Evolutionary conservation across 2,888 invertebrate genomes (phyloP).

Genomic region (Euzetes globulus): DNA sequence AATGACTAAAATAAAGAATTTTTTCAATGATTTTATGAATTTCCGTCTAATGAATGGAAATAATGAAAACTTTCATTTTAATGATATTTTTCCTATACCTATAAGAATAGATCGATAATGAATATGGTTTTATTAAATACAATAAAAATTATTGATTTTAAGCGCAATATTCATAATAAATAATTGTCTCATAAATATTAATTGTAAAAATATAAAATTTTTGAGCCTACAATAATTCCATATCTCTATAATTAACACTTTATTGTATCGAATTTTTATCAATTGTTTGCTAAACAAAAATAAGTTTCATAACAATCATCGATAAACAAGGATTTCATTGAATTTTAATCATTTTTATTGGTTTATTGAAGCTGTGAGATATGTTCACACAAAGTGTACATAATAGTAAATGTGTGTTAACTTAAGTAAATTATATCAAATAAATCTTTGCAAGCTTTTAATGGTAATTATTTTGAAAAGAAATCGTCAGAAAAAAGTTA

Average conservation of each 20-base stretch:
- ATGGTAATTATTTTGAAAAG: too few species aligned
- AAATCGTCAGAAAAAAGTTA: too few species aligned
- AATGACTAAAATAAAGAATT: background rate
- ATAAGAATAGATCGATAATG: background rate
- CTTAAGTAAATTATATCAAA: too few species aligned
- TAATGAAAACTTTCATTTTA: constrained; percentile 1
- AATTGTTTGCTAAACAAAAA: constrained; percentile 12
- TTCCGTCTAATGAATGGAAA: background rate
- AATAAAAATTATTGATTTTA: constrained; percentile 11
- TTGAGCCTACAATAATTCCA: background rate
- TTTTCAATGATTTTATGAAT: background rate
- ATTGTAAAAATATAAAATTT: background rate
- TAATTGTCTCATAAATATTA: constrained; percentile 20
- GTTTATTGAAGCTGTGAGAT: background rate
- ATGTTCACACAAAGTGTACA: background rate
- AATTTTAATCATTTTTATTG: background rate
- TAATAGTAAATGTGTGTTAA: too few species aligned
- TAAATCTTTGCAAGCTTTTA: too few species aligned
- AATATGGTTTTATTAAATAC: background rate
- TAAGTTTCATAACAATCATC: background rate
- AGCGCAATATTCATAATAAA: background rate
- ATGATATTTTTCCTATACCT: background rate
- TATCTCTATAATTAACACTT: constrained; percentile 22
- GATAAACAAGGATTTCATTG: background rate
- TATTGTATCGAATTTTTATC: background rate